Evolutionary conservation across 2,797 vertebrate genomes (phyloP).

Genomic region (Eulemur rubriventer): DNA sequence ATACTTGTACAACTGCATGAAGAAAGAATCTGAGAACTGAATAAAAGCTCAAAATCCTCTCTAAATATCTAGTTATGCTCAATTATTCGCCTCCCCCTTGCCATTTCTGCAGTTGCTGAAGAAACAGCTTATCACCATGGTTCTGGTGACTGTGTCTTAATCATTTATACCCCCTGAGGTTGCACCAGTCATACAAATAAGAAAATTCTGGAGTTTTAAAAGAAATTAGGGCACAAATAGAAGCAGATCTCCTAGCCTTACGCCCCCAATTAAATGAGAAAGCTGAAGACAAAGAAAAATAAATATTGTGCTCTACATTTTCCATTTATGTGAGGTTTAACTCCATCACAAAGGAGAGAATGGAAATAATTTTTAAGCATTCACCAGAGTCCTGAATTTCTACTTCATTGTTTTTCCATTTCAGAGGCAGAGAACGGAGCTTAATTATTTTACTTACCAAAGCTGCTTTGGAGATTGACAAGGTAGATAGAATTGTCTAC

Average conservation of each 20-base stretch:
- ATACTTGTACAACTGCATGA: slow-evolving; percentile 26
- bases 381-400: neutral
- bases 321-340: neutral
- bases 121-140: neutral
- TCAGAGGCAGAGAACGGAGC: neutral
- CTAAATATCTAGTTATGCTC: neutral
- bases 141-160: neutral
- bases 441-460: neutral
- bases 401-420: neutral
- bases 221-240: neutral
- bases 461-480: neutral
- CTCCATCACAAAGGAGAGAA: neutral
- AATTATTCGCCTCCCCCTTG: neutral
- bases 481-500: neutral
- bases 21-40: slow-evolving; percentile 36
- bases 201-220: neutral
- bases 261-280: neutral
- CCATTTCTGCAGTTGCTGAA: neutral
- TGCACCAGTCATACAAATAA: neutral
- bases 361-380: neutral
- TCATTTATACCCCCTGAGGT: neutral
- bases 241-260: neutral
- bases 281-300: neutral
- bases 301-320: neutral
- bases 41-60: neutral